Conservation (phyloP, 2,113 vertebrate genomes). For the Machaerirhynchus nigripectus region DNA sequence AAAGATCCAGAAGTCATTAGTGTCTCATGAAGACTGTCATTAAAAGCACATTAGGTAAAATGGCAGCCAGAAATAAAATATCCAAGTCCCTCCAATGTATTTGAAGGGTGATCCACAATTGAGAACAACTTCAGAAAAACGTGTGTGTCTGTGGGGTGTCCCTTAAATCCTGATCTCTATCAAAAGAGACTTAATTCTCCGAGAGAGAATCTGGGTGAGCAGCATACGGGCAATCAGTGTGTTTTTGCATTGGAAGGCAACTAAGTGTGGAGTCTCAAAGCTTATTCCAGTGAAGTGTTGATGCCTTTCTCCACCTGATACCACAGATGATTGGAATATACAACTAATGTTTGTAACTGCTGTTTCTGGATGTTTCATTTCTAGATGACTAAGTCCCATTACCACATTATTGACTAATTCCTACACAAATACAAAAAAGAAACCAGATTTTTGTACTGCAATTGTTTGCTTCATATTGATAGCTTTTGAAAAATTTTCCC, state of each 20-base stretch:
- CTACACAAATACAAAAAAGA: neutral
- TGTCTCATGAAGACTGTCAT: neutral
- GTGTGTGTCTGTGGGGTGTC: neutral
- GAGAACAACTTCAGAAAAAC: neutral
- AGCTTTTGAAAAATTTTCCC: neutral
- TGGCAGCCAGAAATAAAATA: neutral
- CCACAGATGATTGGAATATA: accelerated
- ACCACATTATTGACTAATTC: neutral
- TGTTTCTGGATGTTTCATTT: neutral
- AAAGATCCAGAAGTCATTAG: neutral
- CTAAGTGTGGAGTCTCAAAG: neutral
- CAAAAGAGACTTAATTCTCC: neutral
- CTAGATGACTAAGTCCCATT: neutral
- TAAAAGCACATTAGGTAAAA: neutral
- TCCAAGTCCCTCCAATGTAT: neutral
- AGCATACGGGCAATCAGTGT: neutral
- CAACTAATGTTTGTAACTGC: neutral
- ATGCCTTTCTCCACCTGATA: neutral
- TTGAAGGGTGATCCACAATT: neutral
- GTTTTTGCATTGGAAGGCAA: neutral
- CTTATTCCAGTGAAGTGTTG: neutral
- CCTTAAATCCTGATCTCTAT: neutral
- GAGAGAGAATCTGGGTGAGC: neutral
- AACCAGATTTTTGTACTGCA: neutral
- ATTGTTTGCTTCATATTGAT: neutral